Evolutionary conservation across 1,140 invertebrate species (phyloP).

Genomic region (Anastrepha obliqua): DNA sequence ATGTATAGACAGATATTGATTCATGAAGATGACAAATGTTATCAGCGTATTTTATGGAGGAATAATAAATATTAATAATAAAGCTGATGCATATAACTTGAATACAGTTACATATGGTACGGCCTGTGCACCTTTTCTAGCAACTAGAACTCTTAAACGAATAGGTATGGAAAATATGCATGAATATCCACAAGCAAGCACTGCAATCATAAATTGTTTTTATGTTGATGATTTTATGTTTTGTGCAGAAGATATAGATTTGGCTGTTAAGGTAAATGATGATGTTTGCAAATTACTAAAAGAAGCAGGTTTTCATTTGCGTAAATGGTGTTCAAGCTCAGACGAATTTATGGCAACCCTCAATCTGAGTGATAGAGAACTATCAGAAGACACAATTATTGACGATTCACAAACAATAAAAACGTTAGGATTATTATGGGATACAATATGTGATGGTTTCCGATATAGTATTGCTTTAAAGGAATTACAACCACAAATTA

Average conservation of each 20-base stretch:
- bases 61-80: background rate
- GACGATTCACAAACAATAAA: slow-evolving; percentile 30
- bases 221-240: slow-evolving; percentile 56
- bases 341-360: slow-evolving; percentile 28
- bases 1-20: slow-evolving; percentile 69
- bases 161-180: slow-evolving; percentile 1
- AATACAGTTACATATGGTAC: slow-evolving; percentile 54
- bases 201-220: slow-evolving; percentile 20
- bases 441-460: slow-evolving; percentile 6
- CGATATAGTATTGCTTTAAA: slow-evolving; percentile 6
- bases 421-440: slow-evolving; percentile 42
- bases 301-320: slow-evolving; percentile 60
- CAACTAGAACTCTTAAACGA: slow-evolving; percentile 44
- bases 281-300: slow-evolving; percentile 54
- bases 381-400: background rate
- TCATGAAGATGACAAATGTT: background rate
- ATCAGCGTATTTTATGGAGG: slow-evolving; percentile 53
- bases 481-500: slow-evolving; percentile 56
- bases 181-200: background rate
- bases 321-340: slow-evolving; percentile 65
- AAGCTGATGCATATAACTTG: slow-evolving; percentile 14
- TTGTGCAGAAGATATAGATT: background rate
- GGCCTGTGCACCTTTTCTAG: slow-evolving; percentile 47
- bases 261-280: background rate
- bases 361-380: background rate